A percentile compares a stretch with the other conserved stretches of the same genome.
These are phyloP conservation scores for Drosophila burlai DNA, from an alignment of 1,140 invertebrate genomes.

Conservation along the genomic window DNA sequence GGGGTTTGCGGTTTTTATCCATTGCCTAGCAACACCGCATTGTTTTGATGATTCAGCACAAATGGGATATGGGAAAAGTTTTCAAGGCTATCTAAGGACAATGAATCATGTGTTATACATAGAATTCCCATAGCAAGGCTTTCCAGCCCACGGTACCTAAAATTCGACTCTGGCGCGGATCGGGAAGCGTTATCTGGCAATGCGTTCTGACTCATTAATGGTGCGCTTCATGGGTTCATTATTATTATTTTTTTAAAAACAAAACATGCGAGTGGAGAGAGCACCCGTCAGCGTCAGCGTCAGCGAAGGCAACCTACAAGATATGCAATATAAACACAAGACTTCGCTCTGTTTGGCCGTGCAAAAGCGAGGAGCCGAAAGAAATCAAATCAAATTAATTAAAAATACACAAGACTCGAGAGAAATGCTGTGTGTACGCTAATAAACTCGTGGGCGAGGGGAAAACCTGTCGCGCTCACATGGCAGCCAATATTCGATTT, in stretches of 20 bases:
- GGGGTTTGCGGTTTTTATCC: neutral
- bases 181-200: conserved; percentile 18
- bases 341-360: conserved; percentile 30
- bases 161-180: conserved; percentile 5
- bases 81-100: conserved; percentile 31
- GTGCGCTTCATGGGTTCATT: neutral
- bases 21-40: conserved; percentile 33
- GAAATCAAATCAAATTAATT: conserved; percentile 57
- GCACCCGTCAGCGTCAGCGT: conserved; percentile 27
- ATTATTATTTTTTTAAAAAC: conserved; percentile 38
- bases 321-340: conserved; percentile 48
- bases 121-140: conserved; percentile 9
- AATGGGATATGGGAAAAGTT: conserved; percentile 18
- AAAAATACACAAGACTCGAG: conserved; percentile 49
- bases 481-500: conserved; percentile 39
- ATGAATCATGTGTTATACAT: conserved; percentile 49
- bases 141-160: conserved; percentile 21
- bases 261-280: conserved; percentile 20
- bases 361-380: conserved; percentile 13
- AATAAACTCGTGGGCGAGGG: conserved; percentile 15
- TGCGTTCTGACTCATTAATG: conserved; percentile 32
- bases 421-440: conserved; percentile 21
- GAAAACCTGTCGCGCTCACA: conserved; percentile 51
- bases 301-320: conserved; percentile 26
- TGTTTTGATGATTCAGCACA: conserved; percentile 52